Percentiles rank a stretch among this genome's conserved stretches.
Conservation (phyloP, 2,888 invertebrate genomes). For the Campoletis raptor region DNA sequence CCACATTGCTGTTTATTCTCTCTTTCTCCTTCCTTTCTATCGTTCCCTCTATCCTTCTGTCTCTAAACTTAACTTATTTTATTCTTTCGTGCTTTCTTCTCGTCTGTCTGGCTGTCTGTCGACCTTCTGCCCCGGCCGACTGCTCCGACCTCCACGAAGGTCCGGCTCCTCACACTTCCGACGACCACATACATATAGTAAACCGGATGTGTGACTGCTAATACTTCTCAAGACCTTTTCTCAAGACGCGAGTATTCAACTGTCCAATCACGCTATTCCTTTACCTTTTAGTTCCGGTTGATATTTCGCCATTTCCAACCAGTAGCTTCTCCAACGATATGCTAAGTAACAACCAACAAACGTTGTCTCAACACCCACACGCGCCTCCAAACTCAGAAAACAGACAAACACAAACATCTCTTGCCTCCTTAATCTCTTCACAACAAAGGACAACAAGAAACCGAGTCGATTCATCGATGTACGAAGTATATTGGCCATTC, state of each 20-base stretch:
- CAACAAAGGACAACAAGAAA: background rate
- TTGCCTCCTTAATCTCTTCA: slow-evolving; percentile 20
- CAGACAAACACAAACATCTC: background rate
- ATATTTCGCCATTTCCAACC: slow-evolving; percentile 46
- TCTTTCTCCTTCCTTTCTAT: slow-evolving; percentile 21
- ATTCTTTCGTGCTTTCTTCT: slow-evolving; percentile 16
- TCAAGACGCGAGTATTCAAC: slow-evolving; percentile 34
- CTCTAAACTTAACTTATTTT: slow-evolving; percentile 25
- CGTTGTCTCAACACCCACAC: slow-evolving; percentile 66
- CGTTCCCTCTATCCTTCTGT: slow-evolving; percentile 35
- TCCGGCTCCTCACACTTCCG: slow-evolving; percentile 57
- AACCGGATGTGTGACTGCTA: slow-evolving; percentile 68
- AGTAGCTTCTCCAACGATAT: slow-evolving; percentile 17
- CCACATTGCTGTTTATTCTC: slow-evolving; percentile 57
- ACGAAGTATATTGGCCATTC: slow-evolving; percentile 32
- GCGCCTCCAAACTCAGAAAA: slow-evolving; percentile 5
- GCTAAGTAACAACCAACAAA: slow-evolving; percentile 37
- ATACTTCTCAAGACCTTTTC: background rate
- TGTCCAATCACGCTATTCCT: background rate
- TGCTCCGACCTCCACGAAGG: slow-evolving; percentile 64
- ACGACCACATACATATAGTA: slow-evolving; percentile 42
- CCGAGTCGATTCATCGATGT: slow-evolving; percentile 54
- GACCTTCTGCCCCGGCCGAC: slow-evolving; percentile 67
- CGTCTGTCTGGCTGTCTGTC: slow-evolving; percentile 58
- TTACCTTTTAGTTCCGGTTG: slow-evolving; percentile 21